Conservation (phyloP, 1,140 invertebrate genomes). For the Trichonephila inaurata region DNA sequence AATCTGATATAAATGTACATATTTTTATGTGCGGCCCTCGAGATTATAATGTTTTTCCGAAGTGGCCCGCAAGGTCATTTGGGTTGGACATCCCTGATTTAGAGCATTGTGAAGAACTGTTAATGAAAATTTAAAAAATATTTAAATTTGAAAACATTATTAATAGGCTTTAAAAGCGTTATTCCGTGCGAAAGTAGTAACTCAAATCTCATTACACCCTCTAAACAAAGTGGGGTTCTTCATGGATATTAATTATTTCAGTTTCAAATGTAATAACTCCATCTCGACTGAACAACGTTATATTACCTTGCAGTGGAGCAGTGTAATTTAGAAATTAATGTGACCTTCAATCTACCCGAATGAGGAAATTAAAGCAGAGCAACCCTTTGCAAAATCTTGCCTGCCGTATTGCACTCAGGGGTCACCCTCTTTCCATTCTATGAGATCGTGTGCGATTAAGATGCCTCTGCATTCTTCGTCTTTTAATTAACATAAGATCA, state of each 20-base stretch:
- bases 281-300: neutral
- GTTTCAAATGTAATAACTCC: neutral
- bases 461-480: slow-evolving; percentile 28
- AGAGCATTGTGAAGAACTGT: too few relatives aligned
- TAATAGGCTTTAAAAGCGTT: too few relatives aligned
- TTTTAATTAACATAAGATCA: slow-evolving; percentile 65
- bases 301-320: neutral
- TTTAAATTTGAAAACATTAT: too few relatives aligned
- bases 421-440: slow-evolving; percentile 16
- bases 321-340: slow-evolving; percentile 25
- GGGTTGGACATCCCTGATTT: too few relatives aligned
- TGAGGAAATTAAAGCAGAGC: slow-evolving; percentile 26
- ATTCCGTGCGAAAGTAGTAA: too few relatives aligned
- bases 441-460: neutral
- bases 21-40: too few relatives aligned
- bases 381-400: neutral
- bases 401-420: neutral
- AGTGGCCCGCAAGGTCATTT: too few relatives aligned
- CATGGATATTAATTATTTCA: neutral
- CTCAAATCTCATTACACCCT: too few relatives aligned
- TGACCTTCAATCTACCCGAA: slow-evolving; percentile 21
- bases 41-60: too few relatives aligned
- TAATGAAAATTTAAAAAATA: too few relatives aligned
- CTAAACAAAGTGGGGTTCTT: too few relatives aligned
- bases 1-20: too few relatives aligned